Conservation (phyloP, 1,140 invertebrate genomes). For the Lasioglossum baleicum region DNA sequence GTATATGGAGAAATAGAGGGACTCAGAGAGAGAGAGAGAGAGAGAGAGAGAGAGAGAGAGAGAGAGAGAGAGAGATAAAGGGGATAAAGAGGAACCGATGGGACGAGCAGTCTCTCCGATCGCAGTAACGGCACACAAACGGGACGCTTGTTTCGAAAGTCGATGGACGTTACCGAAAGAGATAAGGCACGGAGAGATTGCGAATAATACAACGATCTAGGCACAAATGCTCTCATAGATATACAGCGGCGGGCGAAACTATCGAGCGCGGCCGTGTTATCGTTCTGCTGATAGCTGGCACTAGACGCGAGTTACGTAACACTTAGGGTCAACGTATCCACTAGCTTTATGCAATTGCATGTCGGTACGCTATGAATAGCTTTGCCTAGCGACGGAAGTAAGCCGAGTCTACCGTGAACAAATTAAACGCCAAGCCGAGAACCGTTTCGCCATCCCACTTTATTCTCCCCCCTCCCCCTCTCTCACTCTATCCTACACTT, state of each 20-base stretch:
- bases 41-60: background rate
- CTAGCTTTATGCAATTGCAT: conserved; percentile 78
- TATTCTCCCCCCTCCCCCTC: background rate
- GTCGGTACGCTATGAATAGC: conserved; percentile 78
- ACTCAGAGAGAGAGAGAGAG: background rate
- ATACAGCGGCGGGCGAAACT: conserved; percentile 23
- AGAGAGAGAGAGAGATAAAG: background rate
- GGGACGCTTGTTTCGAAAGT: conserved; percentile 54
- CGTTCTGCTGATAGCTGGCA: conserved; percentile 71
- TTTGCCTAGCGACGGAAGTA: conserved; percentile 67
- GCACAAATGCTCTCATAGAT: conserved; percentile 53
- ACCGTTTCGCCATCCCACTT: background rate
- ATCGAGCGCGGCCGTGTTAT: conserved; percentile 60
- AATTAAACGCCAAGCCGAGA: conserved; percentile 13
- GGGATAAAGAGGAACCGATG: conserved; percentile 14
- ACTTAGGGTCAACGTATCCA: conserved; percentile 78
- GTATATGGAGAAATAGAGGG: background rate
- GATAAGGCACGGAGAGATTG: conserved; percentile 60
- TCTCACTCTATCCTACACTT: background rate
- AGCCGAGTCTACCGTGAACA: conserved; percentile 51
- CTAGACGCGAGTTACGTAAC: conserved; percentile 76
- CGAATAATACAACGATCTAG: conserved; percentile 57
- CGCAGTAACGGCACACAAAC: conserved; percentile 27
- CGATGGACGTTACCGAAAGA: conserved; percentile 58
- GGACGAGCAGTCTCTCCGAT: conserved; percentile 20